Evolutionary conservation across 2,113 vertebrate species (phyloP).

Genomic region (Steatornis caripensis): DNA sequence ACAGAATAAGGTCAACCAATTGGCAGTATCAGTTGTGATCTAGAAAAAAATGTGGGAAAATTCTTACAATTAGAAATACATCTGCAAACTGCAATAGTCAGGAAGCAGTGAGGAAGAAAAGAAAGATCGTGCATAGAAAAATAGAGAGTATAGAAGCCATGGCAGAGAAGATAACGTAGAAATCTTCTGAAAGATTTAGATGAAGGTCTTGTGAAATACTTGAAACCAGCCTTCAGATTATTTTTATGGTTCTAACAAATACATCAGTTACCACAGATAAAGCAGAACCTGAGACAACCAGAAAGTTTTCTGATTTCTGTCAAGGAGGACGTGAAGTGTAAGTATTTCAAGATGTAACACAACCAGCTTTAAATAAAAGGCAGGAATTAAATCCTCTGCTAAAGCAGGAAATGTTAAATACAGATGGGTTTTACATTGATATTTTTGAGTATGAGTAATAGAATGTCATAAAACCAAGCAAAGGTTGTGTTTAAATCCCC

Average conservation of each 20-base stretch:
- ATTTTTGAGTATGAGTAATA: background rate
- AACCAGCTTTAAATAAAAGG: background rate
- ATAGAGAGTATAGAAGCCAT: background rate
- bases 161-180: background rate
- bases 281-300: background rate
- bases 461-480: background rate
- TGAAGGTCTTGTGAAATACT: background rate
- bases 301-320: background rate
- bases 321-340: background rate
- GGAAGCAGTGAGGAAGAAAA: background rate
- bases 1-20: background rate
- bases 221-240: background rate
- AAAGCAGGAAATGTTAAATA: background rate
- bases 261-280: background rate
- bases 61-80: background rate
- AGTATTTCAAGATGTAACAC: background rate
- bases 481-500: background rate
- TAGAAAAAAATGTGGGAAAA: background rate
- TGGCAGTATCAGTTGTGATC: background rate
- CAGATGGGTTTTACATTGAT: background rate
- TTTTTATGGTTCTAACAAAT: background rate
- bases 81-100: background rate
- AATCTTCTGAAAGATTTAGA: background rate
- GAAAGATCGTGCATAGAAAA: background rate
- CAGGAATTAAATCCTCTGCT: background rate